Evolutionary conservation across 2,888 invertebrate species (phyloP), one percentile per base, ranked within the genome.

Genomic region (Nomada hirtipes): DNA sequence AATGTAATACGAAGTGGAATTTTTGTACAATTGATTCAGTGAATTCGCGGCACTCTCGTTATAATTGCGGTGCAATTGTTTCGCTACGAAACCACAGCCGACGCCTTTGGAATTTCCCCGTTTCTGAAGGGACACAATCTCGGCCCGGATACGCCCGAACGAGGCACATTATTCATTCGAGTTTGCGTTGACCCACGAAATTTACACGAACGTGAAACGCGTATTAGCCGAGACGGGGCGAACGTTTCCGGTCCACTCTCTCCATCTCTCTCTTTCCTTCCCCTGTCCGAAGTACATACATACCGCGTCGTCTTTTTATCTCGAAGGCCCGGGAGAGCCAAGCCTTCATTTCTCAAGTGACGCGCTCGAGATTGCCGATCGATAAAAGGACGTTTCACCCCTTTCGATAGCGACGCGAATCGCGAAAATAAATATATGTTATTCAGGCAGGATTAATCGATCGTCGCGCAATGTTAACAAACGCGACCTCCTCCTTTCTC

Each of bases 261-360:
- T 42, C 23, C 23, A 23, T 23, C 20, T 50, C 59, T 23, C 29
- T 53, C 53, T 26, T 36, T 15, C 44, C 36, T 15, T 59, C 50
- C 23, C 50, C 1, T 50, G 11, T 50, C 7, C 18, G 36, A 26
- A 10, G 52, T 36, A 15, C 1, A 53, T 60, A 20, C 20, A 23
- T 23, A 1, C 63, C 52, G 26, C 75, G 76, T 61, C 75, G 86
- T 76, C 83, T 75, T 83, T 89, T 89, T 89, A 89, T 90, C 90
- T 90, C 69, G 44, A 2, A 2, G 55, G 70, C 68, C 70, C 69
- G 44, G 11, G 18, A 65, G 76, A 88, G 92, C 93, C 93, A 92
- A 93, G 93, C 93, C 93, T 93, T 92, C 91, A 85, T 92, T 92
- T 91, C 89, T 90, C 89, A 84, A 90, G 88, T 91, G 91, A 92